These are phyloP conservation scores for Cryptosula pallasiana DNA, from an alignment of 2,888 invertebrate genomes.

Conservation along the genomic window DNA sequence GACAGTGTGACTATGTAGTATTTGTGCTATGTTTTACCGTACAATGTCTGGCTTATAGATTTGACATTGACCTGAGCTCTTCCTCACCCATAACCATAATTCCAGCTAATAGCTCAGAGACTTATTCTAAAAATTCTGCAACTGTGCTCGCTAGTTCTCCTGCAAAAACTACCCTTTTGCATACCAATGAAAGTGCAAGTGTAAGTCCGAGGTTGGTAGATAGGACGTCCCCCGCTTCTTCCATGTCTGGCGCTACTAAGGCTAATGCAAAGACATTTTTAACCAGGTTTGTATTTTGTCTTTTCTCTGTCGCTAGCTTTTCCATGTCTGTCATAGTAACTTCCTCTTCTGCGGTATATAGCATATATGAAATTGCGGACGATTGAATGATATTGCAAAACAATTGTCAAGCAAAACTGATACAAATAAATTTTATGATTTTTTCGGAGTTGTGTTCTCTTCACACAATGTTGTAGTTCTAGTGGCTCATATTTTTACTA, in stretches of 20 bases:
- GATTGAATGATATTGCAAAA: too few relatives aligned
- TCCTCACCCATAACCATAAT: not conserved
- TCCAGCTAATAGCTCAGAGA: not conserved
- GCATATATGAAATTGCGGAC: too few relatives aligned
- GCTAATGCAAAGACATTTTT: not conserved
- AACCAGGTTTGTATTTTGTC: not conserved
- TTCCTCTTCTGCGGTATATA: too few relatives aligned
- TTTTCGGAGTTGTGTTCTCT: too few relatives aligned
- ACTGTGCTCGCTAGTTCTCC: slow-evolving; percentile 19
- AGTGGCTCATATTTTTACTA: too few relatives aligned
- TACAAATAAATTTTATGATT: too few relatives aligned
- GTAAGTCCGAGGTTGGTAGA: not conserved
- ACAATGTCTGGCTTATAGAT: too few relatives aligned
- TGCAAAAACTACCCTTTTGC: not conserved
- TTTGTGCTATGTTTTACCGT: too few relatives aligned
- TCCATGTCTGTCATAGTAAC: too few relatives aligned
- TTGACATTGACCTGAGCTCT: slow-evolving; percentile 13
- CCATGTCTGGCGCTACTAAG: not conserved
- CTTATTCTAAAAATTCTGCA: not conserved
- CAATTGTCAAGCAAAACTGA: not conserved
- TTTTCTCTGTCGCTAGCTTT: too few relatives aligned
- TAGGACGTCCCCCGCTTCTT: not conserved
- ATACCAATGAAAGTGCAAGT: not conserved
- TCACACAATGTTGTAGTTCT: too few relatives aligned
- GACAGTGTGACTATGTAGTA: too few relatives aligned